phyloP scores from a whole-genome alignment of 2,888 invertebrate species.

The Morpho achilles region DNA sequence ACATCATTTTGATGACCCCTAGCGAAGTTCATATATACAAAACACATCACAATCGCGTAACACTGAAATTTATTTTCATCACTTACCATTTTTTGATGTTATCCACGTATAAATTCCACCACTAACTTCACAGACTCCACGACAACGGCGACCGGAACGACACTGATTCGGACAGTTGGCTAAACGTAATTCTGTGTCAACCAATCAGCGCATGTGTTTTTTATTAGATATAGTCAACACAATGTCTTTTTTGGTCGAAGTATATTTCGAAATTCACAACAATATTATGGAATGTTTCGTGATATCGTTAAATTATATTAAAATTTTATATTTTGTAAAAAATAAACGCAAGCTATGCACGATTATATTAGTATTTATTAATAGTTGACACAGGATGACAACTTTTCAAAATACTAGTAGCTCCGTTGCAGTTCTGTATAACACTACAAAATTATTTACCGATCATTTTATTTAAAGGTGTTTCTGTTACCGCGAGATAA shows the following conservation, averaged over 20 bases:
- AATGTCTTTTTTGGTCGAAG: constrained; percentile 37
- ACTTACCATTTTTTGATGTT: constrained; percentile 80
- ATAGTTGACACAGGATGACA: constrained; percentile 41
- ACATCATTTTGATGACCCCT: constrained; percentile 37
- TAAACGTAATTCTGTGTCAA: constrained; percentile 51
- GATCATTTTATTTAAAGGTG: constrained; percentile 35
- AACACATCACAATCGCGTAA: constrained; percentile 50
- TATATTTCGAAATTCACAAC: constrained; percentile 16
- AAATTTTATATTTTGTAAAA: constrained; percentile 8
- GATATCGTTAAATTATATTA: constrained; percentile 6
- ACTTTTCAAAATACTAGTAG: constrained; percentile 48
- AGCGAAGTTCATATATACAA: constrained; percentile 37
- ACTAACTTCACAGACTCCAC: constrained; percentile 74
- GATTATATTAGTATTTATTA: constrained; percentile 17
- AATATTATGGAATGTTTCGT: constrained; percentile 15
- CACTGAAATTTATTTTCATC: constrained; percentile 64
- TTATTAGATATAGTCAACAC: constrained; percentile 47
- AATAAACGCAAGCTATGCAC: constrained; percentile 6
- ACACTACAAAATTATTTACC: constrained; percentile 33
- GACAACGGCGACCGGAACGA: constrained; percentile 77
- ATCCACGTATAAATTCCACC: constrained; percentile 75
- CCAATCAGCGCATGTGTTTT: constrained; percentile 78
- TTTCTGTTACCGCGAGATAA: constrained; percentile 34
- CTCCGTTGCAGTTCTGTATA: constrained; percentile 39
- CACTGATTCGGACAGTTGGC: constrained; percentile 73